Conservation (phyloP, 2,797 vertebrate species). For the Lindbergichthys nudifrons region DNA sequence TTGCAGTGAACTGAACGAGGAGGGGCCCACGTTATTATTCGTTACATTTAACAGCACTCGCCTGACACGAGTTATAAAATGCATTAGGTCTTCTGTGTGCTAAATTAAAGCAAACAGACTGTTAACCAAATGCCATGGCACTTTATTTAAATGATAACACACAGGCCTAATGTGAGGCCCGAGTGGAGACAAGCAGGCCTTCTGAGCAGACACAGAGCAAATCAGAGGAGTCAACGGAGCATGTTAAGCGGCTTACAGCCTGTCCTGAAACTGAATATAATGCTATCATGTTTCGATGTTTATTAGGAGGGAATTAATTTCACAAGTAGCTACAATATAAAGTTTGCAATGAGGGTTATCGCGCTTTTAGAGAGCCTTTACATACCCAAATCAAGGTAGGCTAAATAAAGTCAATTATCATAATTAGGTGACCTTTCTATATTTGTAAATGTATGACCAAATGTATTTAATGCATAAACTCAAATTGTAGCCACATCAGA, state of each 20-base stretch:
- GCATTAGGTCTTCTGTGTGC: neutral
- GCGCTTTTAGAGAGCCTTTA: conserved; percentile 6
- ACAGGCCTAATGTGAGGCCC: conserved; percentile 41
- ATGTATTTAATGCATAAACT: conserved; percentile 1
- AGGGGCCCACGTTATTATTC: neutral
- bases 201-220: conserved; percentile 25
- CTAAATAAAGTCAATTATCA: neutral
- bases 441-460: conserved; percentile 6
- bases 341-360: conserved; percentile 22
- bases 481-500: neutral
- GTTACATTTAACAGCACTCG: conserved; percentile 34
- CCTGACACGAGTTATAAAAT: conserved; percentile 43
- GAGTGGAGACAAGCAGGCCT: conserved; percentile 18
- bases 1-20: conserved; percentile 10
- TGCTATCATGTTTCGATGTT: conserved; percentile 42
- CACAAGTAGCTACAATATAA: conserved; percentile 9
- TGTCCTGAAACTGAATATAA: conserved; percentile 43
- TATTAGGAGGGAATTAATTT: conserved; percentile 39
- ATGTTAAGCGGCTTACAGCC: conserved; percentile 25
- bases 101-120: conserved; percentile 6
- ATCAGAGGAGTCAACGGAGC: conserved; percentile 33
- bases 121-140: conserved; percentile 33
- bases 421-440: neutral
- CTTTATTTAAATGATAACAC: conserved; percentile 25
- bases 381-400: neutral